These are phyloP conservation scores for Cathartes aura DNA, from an alignment of 2,113 vertebrate genomes.

Conservation along the genomic window DNA sequence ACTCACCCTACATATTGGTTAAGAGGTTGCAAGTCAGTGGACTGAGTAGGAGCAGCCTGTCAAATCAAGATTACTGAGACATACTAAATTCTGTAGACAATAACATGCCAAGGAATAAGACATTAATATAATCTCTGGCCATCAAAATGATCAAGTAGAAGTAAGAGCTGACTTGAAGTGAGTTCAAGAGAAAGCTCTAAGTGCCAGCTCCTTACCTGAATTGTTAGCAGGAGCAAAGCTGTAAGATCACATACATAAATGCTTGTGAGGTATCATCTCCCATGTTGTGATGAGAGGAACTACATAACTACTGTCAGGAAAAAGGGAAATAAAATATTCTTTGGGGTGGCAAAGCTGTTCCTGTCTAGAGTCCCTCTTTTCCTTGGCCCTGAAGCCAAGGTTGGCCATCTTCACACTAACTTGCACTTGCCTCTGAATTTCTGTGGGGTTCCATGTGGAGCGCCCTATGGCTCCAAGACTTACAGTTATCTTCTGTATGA, in stretches of 20 bases:
- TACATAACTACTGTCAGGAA: neutral
- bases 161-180: neutral
- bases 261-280: neutral
- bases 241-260: neutral
- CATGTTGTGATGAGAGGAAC: neutral
- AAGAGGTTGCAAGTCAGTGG: neutral
- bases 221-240: neutral
- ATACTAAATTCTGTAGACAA: neutral
- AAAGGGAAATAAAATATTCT: neutral
- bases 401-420: neutral
- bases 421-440: neutral
- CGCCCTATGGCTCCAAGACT: neutral
- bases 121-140: neutral
- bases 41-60: neutral
- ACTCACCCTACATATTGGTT: accelerated
- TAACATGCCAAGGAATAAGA: neutral
- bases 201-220: neutral
- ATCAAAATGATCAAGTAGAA: neutral
- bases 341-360: neutral
- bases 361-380: neutral
- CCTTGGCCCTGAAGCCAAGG: neutral
- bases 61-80: neutral
- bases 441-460: neutral
- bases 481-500: neutral
- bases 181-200: neutral